phyloP scores from a whole-genome alignment of 2,888 invertebrate species.

The Hyppa rectilinea region DNA sequence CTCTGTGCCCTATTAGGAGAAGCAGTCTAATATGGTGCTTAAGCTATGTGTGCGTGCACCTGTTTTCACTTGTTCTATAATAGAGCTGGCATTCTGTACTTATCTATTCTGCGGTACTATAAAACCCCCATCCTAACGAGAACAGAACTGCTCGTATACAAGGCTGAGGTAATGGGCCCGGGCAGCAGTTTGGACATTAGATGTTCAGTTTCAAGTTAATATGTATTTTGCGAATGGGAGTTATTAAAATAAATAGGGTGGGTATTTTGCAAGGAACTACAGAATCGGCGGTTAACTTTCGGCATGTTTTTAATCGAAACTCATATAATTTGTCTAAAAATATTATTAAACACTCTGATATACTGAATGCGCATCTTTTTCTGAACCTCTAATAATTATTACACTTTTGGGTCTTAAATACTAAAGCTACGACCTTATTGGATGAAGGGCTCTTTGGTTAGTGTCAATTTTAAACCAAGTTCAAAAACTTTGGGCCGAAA shows the following conservation, averaged over 20 bases:
- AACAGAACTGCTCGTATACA: conserved; percentile 29
- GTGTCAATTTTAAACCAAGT: background rate
- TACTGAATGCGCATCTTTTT: background rate
- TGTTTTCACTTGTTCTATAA: background rate
- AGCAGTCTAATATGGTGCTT: too few species aligned
- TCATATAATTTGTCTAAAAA: background rate
- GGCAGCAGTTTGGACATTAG: conserved; percentile 26
- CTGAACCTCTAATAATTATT: background rate
- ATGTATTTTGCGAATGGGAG: background rate
- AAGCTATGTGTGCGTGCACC: too few species aligned
- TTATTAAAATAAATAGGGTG: conserved; percentile 1
- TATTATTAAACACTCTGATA: background rate
- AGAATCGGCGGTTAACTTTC: background rate
- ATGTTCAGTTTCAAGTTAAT: conserved; percentile 20
- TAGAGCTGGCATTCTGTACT: background rate
- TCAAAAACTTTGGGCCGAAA: background rate
- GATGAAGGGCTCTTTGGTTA: background rate
- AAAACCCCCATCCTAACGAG: conserved; percentile 27
- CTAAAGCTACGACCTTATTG: background rate
- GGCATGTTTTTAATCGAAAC: background rate
- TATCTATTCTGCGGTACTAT: background rate
- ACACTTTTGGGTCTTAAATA: background rate
- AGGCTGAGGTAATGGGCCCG: conserved; percentile 27
- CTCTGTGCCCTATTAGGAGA: too few species aligned
- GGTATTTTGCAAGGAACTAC: background rate